These are phyloP conservation scores for Eulimnadia texana DNA, from an alignment of 1,140 invertebrate genomes.

Conservation along the genomic window DNA sequence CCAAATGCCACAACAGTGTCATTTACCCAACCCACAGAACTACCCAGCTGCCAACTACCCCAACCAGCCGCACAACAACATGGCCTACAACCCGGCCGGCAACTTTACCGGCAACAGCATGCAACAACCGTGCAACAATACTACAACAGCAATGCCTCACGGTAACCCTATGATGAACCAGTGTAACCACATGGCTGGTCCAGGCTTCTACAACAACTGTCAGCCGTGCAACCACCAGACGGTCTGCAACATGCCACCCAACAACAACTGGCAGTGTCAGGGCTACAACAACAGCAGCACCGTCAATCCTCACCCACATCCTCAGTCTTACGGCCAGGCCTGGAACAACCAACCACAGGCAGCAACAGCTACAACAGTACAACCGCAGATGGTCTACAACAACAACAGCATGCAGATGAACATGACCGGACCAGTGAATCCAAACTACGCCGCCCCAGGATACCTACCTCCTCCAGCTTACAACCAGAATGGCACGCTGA, in stretches of 20 bases:
- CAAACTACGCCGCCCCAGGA: background rate
- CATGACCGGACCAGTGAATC: background rate
- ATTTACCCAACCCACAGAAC: slow-evolving; percentile 6
- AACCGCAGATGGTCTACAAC: slow-evolving; percentile 23
- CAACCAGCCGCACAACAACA: background rate
- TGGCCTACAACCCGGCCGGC: background rate
- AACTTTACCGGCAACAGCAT: background rate
- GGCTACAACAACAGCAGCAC: slow-evolving; percentile 23
- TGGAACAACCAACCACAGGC: slow-evolving; percentile 15
- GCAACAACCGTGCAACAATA: no score
- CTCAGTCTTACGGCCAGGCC: slow-evolving; percentile 17
- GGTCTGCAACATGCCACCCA: slow-evolving; percentile 18
- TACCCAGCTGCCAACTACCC: slow-evolving; percentile 3
- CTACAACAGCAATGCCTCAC: no score
- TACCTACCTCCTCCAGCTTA: slow-evolving; percentile 19
- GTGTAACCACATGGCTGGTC: background rate
- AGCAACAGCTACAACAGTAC: slow-evolving; percentile 20
- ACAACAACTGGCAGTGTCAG: slow-evolving; percentile 25
- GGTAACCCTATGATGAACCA: background rate
- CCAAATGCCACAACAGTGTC: slow-evolving; percentile 5
- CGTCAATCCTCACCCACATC: slow-evolving; percentile 20
- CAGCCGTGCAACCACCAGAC: slow-evolving; percentile 16
- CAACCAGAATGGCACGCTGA: slow-evolving; percentile 30
- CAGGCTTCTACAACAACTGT: slow-evolving; percentile 6
- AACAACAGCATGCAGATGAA: slow-evolving; percentile 1